phyloP scores from a whole-genome alignment of 2,113 vertebrate species.

The Bettongia penicillata region DNA sequence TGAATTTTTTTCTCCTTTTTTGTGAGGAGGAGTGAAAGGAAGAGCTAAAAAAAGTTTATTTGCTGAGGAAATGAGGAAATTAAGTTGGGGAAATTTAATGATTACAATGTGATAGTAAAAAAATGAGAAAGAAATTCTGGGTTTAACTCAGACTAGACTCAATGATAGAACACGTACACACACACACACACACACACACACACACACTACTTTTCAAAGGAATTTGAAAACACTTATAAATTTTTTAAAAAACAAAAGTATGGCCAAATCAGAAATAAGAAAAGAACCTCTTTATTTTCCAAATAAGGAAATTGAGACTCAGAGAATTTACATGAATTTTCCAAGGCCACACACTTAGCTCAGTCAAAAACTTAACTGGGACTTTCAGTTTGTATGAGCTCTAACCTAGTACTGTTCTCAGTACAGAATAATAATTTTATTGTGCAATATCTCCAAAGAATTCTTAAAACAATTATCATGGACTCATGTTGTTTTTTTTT shows the following conservation, averaged over 20 bases:
- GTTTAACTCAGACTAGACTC: background rate
- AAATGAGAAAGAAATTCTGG: background rate
- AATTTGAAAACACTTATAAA: background rate
- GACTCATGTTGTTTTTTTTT: background rate
- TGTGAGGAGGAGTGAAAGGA: background rate
- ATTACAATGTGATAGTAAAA: background rate
- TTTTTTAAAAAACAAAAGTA: background rate
- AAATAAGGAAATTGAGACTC: background rate
- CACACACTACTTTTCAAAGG: no score
- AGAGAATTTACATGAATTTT: background rate
- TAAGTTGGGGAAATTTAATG: background rate
- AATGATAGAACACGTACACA: background rate
- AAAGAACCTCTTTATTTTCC: background rate
- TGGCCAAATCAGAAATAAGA: background rate
- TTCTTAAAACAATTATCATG: background rate
- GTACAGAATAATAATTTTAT: background rate
- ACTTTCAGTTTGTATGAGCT: background rate
- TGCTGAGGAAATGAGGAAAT: background rate
- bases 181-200: no score
- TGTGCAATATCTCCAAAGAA: background rate
- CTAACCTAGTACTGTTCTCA: background rate
- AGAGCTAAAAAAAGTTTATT: background rate
- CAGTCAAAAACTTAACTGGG: background rate
- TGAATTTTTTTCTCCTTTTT: background rate
- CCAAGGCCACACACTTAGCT: background rate